phyloP scores from a whole-genome alignment of 2,888 invertebrate genomes.

The Ectemnius continuus region DNA sequence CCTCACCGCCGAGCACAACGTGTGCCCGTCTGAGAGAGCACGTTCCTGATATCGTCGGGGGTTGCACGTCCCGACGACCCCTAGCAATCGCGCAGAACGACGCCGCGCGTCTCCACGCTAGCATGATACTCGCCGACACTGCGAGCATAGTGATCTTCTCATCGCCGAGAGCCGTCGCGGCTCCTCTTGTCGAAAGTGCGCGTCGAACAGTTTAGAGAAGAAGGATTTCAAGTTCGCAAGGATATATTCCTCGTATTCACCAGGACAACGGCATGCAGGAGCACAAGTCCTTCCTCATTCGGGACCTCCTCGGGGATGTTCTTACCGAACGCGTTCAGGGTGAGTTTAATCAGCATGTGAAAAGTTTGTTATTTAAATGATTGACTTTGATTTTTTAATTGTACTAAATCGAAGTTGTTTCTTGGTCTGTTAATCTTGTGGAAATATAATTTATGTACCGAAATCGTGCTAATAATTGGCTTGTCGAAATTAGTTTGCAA shows the following conservation, averaged over 20 bases:
- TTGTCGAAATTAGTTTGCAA: too few relatives aligned
- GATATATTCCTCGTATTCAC: too few relatives aligned
- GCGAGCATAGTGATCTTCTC: slow-evolving; percentile 21
- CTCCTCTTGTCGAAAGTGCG: too few relatives aligned
- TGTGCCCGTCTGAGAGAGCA: slow-evolving; percentile 27
- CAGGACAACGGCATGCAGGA: slow-evolving; percentile 70
- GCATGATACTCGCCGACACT: slow-evolving; percentile 54
- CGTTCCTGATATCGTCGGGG: slow-evolving; percentile 26
- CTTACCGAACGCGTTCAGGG: slow-evolving; percentile 80
- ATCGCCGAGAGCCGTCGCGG: slow-evolving; percentile 14
- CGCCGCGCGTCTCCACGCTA: slow-evolving; percentile 61
- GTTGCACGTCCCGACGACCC: slow-evolving; percentile 48
- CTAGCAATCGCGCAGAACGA: slow-evolving; percentile 60
- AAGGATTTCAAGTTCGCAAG: too few relatives aligned
- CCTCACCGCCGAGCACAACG: slow-evolving; percentile 21
- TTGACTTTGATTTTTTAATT: neutral
- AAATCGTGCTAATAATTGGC: too few relatives aligned
- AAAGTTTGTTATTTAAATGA: too few relatives aligned
- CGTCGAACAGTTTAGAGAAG: too few relatives aligned
- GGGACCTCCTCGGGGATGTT: slow-evolving; percentile 90
- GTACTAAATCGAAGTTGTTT: neutral
- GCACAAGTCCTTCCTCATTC: slow-evolving; percentile 89
- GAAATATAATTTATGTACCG: too few relatives aligned
- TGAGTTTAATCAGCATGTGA: slow-evolving; percentile 61
- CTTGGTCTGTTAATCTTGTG: neutral